These are phyloP conservation scores for Drosophila suboccidentalis DNA, from an alignment of 2,888 invertebrate species.

Conservation along the genomic window DNA sequence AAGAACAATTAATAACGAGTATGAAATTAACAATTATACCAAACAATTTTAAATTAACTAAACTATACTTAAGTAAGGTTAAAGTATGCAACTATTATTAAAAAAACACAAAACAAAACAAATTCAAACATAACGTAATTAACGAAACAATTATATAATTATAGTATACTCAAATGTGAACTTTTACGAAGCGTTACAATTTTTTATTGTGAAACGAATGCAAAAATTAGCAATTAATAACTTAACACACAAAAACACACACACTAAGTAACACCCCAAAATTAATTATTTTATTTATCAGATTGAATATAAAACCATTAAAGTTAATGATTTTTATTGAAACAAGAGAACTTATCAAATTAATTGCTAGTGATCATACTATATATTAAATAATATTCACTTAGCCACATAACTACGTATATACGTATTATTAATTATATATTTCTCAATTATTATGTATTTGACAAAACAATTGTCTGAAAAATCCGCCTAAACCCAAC, in stretches of 20 bases:
- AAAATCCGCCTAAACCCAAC: constrained; percentile 20
- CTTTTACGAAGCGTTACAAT: constrained; percentile 70
- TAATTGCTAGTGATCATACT: constrained; percentile 68
- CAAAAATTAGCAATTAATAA: constrained; percentile 53
- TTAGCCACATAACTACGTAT: constrained; percentile 42
- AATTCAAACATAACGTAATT: constrained; percentile 57
- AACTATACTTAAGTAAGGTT: constrained; percentile 68
- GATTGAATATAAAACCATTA: constrained; percentile 12
- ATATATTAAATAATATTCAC: constrained; percentile 53
- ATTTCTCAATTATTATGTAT: constrained; percentile 40
- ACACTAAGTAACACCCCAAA: constrained; percentile 8
- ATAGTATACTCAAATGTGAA: constrained; percentile 73
- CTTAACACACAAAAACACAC: constrained; percentile 20
- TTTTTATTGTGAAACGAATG: constrained; percentile 64
- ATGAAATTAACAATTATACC: constrained; percentile 71
- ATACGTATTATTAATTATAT: constrained; percentile 39
- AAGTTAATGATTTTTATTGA: constrained; percentile 24
- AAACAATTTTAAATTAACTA: constrained; percentile 75
- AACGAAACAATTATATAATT: constrained; percentile 64
- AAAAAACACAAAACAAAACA: constrained; percentile 50
- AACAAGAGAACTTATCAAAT: constrained; percentile 59
- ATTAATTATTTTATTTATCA: constrained; percentile 27
- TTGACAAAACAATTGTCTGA: constrained; percentile 16
- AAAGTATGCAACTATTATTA: constrained; percentile 73
- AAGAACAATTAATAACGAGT: constrained; percentile 67